Base-by-base conservation (phyloP, 1,140 invertebrate genomes). In the Streblospio benedicti region DNA sequence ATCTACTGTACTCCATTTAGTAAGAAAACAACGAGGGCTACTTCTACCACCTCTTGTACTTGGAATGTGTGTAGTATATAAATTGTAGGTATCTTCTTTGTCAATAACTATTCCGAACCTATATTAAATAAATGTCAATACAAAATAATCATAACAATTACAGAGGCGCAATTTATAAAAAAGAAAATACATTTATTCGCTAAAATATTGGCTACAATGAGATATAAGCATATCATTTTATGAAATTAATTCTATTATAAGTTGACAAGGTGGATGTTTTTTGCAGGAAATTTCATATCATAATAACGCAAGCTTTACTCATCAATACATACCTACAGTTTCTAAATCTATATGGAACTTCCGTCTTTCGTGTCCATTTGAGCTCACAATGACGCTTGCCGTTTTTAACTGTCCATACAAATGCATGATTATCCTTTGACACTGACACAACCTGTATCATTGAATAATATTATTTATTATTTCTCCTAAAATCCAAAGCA, bases 11-110 rank as follows among this genome's bases (percentile, higher is more conserved):
- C 80, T 72, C 80, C 80, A 82, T 65, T 78, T 73, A 12, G 72
- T 69, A 12, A 82, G 60, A 61, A 76, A 80, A 56, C 74, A 77
- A 0, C 68, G 67, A 51, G n/a, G 73, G 67, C 47, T 74, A 74
- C 52, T 71, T 68, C 20, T 73, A 86, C 43, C 87, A n/a, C n/a
- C n/a, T n/a, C n/a, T 85, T 32, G 83, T 78, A 35, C 85, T 71
- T 2, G 90, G 87, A 78, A 94, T 94, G 3, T 88, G 83, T 20
- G 92, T 81, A 54, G 87, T 89, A 74, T 89, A 94, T 18, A 94
- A 77, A 30, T 86, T 82, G 69, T 81, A 83, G 63, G 82, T 79
- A 54, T 81, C 81, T 60, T 82, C 81, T 18, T 84, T 83, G 78
- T 88, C 84, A 61, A 87, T 79, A 31, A 82, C 53, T 30, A 27